Percentiles rank a stretch among this genome's conserved stretches.
These are phyloP conservation scores for Ips typographus DNA, from an alignment of 1,140 invertebrate genomes.

Conservation along the genomic window DNA sequence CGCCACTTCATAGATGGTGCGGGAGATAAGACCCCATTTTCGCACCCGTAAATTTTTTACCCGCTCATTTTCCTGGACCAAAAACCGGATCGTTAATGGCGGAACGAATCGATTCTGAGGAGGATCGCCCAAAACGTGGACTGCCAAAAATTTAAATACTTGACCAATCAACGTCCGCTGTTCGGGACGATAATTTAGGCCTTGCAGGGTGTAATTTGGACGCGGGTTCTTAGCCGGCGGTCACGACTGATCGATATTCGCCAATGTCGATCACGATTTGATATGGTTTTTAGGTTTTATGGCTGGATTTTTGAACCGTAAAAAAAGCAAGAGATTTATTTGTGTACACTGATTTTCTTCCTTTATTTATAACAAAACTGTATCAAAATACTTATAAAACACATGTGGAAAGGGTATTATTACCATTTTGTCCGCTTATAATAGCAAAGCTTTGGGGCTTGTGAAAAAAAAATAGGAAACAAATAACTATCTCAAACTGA, in stretches of 20 bases:
- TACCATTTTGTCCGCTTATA: too few relatives aligned
- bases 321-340: neutral
- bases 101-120: conserved; percentile 8
- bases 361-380: too few relatives aligned
- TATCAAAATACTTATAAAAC: too few relatives aligned
- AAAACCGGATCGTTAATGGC: conserved; percentile 5
- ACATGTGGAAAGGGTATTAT: too few relatives aligned
- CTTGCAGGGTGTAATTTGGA: conserved; percentile 27
- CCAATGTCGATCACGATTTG: conserved; percentile 32
- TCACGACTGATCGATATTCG: conserved; percentile 26
- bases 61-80: conserved; percentile 9
- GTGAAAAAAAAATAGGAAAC: too few relatives aligned
- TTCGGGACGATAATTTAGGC: conserved; percentile 17
- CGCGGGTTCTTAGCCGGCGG: conserved; percentile 25
- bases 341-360: too few relatives aligned
- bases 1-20: conserved; percentile 23
- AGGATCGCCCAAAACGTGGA: conserved; percentile 16
- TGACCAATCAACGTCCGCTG: conserved; percentile 21
- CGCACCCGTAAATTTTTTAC: conserved; percentile 22
- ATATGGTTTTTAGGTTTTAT: conserved; percentile 25
- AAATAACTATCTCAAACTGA: too few relatives aligned
- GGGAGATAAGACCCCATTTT: conserved; percentile 25
- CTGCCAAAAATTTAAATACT: conserved; percentile 26
- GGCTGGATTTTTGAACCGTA: neutral
- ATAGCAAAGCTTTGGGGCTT: too few relatives aligned